phyloP scores from a whole-genome alignment of 2,888 invertebrate genomes.

The Cephus rjabovi region DNA sequence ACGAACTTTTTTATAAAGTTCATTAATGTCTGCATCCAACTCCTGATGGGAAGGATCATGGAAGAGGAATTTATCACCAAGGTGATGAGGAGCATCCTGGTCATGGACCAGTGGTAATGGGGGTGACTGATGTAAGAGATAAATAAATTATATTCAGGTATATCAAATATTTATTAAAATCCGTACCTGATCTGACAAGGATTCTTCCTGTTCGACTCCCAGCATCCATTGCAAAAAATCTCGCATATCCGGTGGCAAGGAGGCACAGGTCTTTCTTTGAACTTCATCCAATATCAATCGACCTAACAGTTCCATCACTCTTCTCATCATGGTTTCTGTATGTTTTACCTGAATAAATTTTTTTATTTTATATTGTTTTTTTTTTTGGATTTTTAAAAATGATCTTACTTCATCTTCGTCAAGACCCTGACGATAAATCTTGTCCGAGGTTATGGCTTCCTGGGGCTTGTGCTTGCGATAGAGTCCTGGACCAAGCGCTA shows the following conservation, averaged over 20 bases:
- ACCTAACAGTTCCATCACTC: conserved; percentile 45
- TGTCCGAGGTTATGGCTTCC: conserved; percentile 28
- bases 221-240: conserved; percentile 52
- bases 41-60: conserved; percentile 7
- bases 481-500: conserved; percentile 45
- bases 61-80: conserved; percentile 38
- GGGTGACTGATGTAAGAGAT: conserved; percentile 26
- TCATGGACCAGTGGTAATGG: conserved; percentile 24
- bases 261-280: conserved; percentile 46
- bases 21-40: conserved; percentile 24
- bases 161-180: background rate
- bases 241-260: conserved; percentile 41
- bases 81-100: conserved; percentile 9
- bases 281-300: conserved; percentile 48
- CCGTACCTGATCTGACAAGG: conserved; percentile 26
- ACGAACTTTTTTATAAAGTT: conserved; percentile 42
- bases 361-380: background rate
- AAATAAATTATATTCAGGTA: background rate
- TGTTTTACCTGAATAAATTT: conserved; percentile 35
- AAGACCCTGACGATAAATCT: conserved; percentile 34
- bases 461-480: conserved; percentile 38
- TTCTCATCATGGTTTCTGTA: conserved; percentile 43
- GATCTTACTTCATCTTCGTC: conserved; percentile 33
- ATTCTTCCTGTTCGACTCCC: conserved; percentile 25
- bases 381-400: background rate